Conservation (phyloP, 2,888 invertebrate genomes). For the Hesperia comma region DNA sequence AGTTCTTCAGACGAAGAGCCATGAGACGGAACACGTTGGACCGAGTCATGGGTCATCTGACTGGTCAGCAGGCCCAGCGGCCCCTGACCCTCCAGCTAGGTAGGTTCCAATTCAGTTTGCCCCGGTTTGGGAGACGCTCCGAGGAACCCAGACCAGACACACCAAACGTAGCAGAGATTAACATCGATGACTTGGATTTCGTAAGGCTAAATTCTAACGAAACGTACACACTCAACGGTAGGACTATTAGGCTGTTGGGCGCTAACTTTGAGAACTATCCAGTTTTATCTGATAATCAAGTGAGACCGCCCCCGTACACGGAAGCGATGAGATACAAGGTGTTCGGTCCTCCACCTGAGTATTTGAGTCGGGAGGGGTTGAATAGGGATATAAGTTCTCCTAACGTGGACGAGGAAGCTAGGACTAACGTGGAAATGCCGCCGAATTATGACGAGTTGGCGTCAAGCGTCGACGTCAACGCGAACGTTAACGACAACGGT, state of each 20-base stretch:
- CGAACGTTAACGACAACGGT: conserved; percentile 32
- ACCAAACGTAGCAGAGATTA: conserved; percentile 69
- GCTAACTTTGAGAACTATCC: conserved; percentile 72
- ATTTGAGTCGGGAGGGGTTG: conserved; percentile 62
- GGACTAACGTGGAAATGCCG: conserved; percentile 71
- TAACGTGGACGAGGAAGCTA: conserved; percentile 53
- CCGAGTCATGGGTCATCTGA: conserved; percentile 58
- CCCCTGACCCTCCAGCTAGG: conserved; percentile 69
- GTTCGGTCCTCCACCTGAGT: conserved; percentile 77
- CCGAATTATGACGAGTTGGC: conserved; percentile 71
- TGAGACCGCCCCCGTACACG: conserved; percentile 69
- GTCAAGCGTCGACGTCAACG: conserved; percentile 43
- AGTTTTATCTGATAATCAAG: conserved; percentile 45
- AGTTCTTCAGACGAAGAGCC: conserved; percentile 55
- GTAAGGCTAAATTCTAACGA: conserved; percentile 64
- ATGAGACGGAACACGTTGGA: conserved; percentile 58
- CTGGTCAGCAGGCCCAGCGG: conserved; percentile 48
- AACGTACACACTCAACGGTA: conserved; percentile 74
- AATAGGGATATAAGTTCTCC: conserved; percentile 44
- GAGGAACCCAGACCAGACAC: conserved; percentile 62
- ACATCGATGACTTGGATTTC: conserved; percentile 67
- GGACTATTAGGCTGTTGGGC: conserved; percentile 73
- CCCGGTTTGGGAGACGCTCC: conserved; percentile 56
- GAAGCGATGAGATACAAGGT: conserved; percentile 71
- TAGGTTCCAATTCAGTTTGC: conserved; percentile 67